phyloP scores from a whole-genome alignment of 2,113 vertebrate species.

The Chloropsis hardwickii region DNA sequence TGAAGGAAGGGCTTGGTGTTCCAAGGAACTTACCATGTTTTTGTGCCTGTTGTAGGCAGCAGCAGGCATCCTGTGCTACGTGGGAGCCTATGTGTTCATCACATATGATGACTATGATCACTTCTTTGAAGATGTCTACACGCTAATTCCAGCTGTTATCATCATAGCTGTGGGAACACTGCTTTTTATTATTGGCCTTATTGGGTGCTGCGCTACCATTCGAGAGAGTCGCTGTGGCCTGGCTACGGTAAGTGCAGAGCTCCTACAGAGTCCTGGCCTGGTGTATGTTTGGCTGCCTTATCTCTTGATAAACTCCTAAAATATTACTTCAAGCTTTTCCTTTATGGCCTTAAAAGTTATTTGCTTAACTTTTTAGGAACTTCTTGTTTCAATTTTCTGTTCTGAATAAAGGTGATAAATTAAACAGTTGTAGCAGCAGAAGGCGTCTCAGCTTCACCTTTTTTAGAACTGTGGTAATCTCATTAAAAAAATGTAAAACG shows the following conservation, averaged over 20 bases:
- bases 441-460: neutral
- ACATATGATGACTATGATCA: conserved; percentile 97
- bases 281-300: neutral
- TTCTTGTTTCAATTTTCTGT: neutral
- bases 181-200: conserved; percentile 94
- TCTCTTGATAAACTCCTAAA: neutral
- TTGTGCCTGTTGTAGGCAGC: conserved; percentile 79
- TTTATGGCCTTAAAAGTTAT: neutral
- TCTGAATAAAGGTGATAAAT: neutral
- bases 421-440: neutral
- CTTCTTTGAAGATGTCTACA: conserved; percentile 97
- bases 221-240: conserved; percentile 94
- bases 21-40: neutral
- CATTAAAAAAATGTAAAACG: neutral
- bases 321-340: neutral
- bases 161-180: conserved; percentile 93
- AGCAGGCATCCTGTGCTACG: conserved; percentile 95
- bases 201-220: conserved; percentile 95
- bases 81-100: conserved; percentile 98
- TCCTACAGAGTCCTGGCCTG: neutral
- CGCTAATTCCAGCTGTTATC: conserved; percentile 88
- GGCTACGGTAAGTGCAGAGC: conserved; percentile 82
- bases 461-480: neutral
- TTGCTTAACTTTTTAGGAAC: neutral
- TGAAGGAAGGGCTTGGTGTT: neutral